Base-by-base conservation (phyloP, 2,113 vertebrate species). In the Megaptera novaeangliae region DNA sequence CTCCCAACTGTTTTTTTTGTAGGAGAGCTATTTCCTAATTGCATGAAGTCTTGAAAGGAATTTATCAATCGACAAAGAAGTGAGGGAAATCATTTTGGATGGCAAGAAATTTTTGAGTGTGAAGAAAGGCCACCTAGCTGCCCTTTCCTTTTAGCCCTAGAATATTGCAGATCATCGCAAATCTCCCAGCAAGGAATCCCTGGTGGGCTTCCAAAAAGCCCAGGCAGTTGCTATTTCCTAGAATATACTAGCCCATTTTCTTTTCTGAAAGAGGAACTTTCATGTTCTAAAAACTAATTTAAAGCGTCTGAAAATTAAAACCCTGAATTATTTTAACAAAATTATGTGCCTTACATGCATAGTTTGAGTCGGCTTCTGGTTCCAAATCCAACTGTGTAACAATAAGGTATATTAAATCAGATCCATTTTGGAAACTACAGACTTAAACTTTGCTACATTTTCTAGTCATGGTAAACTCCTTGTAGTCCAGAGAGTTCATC, bases 271-370 rank as follows among this genome's bases (percentile, higher is more conserved):
- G 31, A 69, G 15, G 6, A 57, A 29, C 0, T 21, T 93, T 88
- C 63, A 55, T 44, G 4, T 93, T 96, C 34, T 82, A 74, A 68
- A 78, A 89, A 71, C 29, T 52, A 52, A 18, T n/a, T 80, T 39
- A 12, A 78, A 83, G 34, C 64, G 5, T 93, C 41, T 95, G 27
- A 78, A 96, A 94, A 89, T 72, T 69, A 41, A n/a, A 81, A n/a
- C 39, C 41, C 31, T 87, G 77, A 85, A 94, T 85, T 95, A 72
- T 55, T 88, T 72, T 10, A 93, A 17, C 29, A 90, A 93, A 92
- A 44, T 55, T 68, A n/a, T 44, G 11, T 74, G 2, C 9, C 31
- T 41, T 69, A 34, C 17, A 57, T 39, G 6, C 36, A 31, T 95
- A 17, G 3, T 61, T 78, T 85, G 34, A 81, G 7, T 59, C 82